Conservation (phyloP, 2,888 invertebrate species). For the Marasmarcha lunaedactyla region DNA sequence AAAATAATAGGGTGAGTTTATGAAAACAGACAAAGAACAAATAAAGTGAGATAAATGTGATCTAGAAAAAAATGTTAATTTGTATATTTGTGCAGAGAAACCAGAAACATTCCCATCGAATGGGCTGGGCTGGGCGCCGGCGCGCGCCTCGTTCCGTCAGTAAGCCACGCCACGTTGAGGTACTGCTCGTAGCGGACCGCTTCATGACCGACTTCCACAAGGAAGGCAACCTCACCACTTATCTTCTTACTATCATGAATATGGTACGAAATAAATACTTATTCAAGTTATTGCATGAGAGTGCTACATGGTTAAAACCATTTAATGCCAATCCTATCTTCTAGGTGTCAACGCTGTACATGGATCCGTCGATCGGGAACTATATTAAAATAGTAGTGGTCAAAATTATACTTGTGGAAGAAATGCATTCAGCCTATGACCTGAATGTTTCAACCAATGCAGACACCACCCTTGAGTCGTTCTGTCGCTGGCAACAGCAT, state of each 20-base stretch:
- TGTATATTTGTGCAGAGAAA: not conserved
- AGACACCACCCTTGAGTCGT: conserved; percentile 83
- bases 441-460: conserved; percentile 84
- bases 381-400: conserved; percentile 92
- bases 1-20: conserved; percentile 21
- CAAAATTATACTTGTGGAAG: conserved; percentile 82
- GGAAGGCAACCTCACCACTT: conserved; percentile 85
- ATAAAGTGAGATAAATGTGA: too few relatives aligned
- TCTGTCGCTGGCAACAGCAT: conserved; percentile 86
- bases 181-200: conserved; percentile 87
- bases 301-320: not conserved
- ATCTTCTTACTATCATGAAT: conserved; percentile 92
- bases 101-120: not conserved
- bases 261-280: conserved; percentile 71
- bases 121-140: too few relatives aligned
- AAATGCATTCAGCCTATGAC: conserved; percentile 70
- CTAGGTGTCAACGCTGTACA: conserved; percentile 81
- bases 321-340: conserved; percentile 10
- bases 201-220: conserved; percentile 90
- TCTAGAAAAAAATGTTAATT: not conserved
- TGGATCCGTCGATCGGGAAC: conserved; percentile 91
- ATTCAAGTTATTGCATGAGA: not conserved
- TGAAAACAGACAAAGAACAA: not conserved
- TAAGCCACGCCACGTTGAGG: conserved; percentile 84
- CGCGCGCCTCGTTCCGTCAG: conserved; percentile 76